phyloP scores from a whole-genome alignment of 2,888 invertebrate genomes.

The Lagria hirta region DNA sequence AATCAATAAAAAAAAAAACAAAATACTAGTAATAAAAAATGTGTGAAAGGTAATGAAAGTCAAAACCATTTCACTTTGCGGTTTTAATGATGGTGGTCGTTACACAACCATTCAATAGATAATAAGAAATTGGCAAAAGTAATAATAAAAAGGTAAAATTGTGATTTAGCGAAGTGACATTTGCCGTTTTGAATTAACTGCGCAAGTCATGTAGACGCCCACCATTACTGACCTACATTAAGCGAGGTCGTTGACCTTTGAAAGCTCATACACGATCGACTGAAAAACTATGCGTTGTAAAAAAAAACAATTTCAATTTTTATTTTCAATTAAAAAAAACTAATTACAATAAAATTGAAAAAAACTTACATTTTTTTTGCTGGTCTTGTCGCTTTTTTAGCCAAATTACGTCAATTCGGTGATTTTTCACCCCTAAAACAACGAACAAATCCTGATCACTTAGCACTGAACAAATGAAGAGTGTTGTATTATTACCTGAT shows the following conservation, averaged over 20 bases:
- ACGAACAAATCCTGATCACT: too few species aligned
- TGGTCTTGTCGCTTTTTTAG: constrained; percentile 24
- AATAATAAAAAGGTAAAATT: too few species aligned
- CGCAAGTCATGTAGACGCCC: constrained; percentile 49
- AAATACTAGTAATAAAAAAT: too few species aligned
- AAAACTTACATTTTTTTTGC: constrained; percentile 42
- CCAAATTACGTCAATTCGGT: constrained; percentile 5
- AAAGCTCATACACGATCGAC: constrained; percentile 44
- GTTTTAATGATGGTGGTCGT: too few species aligned
- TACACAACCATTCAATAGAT: too few species aligned
- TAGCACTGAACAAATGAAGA: too few species aligned
- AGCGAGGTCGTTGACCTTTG: constrained; percentile 48
- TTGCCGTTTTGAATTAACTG: constrained; percentile 36
- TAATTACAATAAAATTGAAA: background rate
- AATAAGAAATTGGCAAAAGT: too few species aligned
- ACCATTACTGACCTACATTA: constrained; percentile 54
- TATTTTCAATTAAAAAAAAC: constrained; percentile 9
- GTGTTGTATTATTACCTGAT: constrained; percentile 14
- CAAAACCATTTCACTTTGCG: too few species aligned
- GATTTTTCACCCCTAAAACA: constrained; percentile 11
- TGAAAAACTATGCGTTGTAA: constrained; percentile 39
- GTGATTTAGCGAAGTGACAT: constrained; percentile 40
- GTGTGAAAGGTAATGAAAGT: too few species aligned
- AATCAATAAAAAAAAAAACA: too few species aligned
- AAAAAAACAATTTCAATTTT: constrained; percentile 17